Conservation (phyloP, 2,888 invertebrate genomes). For the Caenorhabditis zanzibari region DNA sequence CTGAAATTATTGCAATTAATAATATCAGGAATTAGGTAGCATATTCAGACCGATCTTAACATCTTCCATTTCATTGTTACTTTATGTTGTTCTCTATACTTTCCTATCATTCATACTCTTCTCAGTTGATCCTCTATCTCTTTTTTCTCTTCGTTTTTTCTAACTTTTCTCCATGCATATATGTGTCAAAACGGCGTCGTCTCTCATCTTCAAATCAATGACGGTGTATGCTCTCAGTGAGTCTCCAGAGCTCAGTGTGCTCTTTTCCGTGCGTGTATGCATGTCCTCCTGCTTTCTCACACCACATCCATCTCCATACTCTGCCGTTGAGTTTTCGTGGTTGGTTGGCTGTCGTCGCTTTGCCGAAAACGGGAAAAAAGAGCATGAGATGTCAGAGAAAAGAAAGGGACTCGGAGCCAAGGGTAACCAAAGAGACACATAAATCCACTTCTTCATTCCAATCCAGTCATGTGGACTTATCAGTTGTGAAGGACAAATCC, state of each 20-base stretch:
- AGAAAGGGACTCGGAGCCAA: conserved; percentile 6
- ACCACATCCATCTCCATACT: conserved; percentile 30
- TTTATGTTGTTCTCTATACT: too few relatives aligned
- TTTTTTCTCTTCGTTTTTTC: conserved; percentile 14
- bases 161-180: conserved; percentile 2
- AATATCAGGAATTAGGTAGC: too few relatives aligned
- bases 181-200: conserved; percentile 31
- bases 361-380: conserved; percentile 7
- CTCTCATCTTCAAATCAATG: conserved; percentile 45
- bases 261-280: conserved; percentile 15
- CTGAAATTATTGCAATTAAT: too few relatives aligned
- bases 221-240: conserved; percentile 30
- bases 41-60: too few relatives aligned
- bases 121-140: neutral
- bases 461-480: neutral
- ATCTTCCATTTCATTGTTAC: too few relatives aligned
- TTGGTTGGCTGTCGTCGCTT: conserved; percentile 33
- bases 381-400: conserved; percentile 11
- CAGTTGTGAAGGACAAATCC: too few relatives aligned
- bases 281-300: conserved; percentile 42
- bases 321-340: conserved; percentile 13
- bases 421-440: conserved; percentile 15
- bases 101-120: too few relatives aligned
- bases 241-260: conserved; percentile 21
- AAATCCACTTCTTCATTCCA: neutral